Conservation (phyloP, 2,113 vertebrate genomes). For the Apistogramma diplotaenia region DNA sequence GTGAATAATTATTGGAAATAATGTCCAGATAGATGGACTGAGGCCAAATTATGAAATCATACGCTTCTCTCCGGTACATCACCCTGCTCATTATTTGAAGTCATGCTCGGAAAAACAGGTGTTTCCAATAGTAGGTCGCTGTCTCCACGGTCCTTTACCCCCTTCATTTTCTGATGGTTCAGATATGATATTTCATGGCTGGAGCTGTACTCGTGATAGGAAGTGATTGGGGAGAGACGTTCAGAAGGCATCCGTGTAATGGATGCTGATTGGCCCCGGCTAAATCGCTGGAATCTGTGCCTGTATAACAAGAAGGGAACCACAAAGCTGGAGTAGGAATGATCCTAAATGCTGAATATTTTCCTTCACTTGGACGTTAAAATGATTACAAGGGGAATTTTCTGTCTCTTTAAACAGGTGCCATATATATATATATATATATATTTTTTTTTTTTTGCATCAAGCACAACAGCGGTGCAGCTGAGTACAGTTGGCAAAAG, state of each 20-base stretch:
- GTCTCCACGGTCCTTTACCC: constrained; percentile 57
- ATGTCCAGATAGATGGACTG: constrained; percentile 67
- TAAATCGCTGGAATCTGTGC: constrained; percentile 51
- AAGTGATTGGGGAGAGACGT: constrained; percentile 66
- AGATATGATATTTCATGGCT: constrained; percentile 79
- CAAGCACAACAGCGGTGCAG: constrained; percentile 15
- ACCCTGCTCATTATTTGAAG: constrained; percentile 71
- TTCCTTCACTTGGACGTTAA: constrained; percentile 18
- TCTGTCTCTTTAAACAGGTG: constrained; percentile 65
- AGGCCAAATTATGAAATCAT: constrained; percentile 79
- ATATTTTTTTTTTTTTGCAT: constrained; percentile 54
- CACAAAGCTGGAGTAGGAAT: constrained; percentile 25
- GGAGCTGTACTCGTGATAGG: constrained; percentile 56
- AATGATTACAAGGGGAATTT: constrained; percentile 58
- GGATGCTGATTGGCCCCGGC: constrained; percentile 72
- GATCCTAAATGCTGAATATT: constrained; percentile 42
- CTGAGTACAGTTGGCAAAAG: constrained; percentile 47
- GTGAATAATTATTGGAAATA: constrained; percentile 74
- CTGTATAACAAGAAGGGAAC: constrained; percentile 44
- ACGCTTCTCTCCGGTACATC: constrained; percentile 57
- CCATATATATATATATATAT: too few relatives aligned
- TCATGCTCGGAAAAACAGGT: constrained; percentile 77
- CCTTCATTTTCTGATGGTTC: constrained; percentile 64
- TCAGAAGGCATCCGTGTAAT: constrained; percentile 76
- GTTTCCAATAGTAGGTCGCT: constrained; percentile 73